Percentiles rank a stretch among this genome's conserved stretches.
Evolutionary conservation across 2,113 vertebrate species (phyloP).

Genomic region (Balaenoptera acutorostrata): DNA sequence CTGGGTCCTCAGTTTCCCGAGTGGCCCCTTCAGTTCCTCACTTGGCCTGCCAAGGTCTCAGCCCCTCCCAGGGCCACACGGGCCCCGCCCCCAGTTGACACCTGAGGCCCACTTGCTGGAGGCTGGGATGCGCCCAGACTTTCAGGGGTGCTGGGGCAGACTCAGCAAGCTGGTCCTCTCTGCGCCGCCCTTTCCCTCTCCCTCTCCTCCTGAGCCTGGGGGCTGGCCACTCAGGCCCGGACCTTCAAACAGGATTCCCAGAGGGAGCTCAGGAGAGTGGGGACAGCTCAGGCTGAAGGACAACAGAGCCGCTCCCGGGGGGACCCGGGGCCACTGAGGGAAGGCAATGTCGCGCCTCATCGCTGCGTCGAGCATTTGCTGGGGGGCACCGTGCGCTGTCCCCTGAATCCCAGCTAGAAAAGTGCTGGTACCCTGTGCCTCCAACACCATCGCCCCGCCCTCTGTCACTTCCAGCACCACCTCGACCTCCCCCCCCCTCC

Average conservation of each 20-base stretch:
- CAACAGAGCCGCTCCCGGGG: neutral
- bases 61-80: neutral
- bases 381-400: rapidly evolving
- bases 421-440: neutral
- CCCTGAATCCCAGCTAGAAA: neutral
- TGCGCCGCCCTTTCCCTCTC: neutral
- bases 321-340: neutral
- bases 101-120: neutral
- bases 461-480: neutral
- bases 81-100: neutral
- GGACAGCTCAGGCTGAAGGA: neutral
- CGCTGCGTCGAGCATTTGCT: rapidly evolving
- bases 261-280: neutral
- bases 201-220: neutral
- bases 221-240: neutral
- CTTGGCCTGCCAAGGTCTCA: neutral
- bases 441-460: rapidly evolving
- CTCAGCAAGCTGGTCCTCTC: neutral
- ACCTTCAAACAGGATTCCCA: neutral
- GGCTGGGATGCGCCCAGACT: neutral
- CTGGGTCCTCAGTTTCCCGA: neutral
- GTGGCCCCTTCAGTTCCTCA: neutral
- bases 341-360: rapidly evolving
- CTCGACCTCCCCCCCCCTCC: no score
- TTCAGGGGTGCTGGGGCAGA: neutral